Base-by-base conservation (phyloP, 2,797 vertebrate genomes). In the Menidia menidia region DNA sequence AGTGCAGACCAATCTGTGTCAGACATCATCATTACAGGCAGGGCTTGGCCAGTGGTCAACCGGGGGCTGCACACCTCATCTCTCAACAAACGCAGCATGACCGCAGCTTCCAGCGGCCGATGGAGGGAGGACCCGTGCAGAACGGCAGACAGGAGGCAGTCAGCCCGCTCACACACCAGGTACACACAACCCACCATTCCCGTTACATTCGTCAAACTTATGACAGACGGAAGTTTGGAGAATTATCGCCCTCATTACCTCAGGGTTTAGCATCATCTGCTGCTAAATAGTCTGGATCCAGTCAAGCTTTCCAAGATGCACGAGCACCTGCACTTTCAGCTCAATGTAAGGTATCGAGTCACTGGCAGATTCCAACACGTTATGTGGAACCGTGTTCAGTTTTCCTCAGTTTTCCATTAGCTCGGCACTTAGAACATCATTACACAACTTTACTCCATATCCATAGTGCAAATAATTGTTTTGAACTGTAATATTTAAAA, bases 11-110 rank as follows among this genome's bases (percentile, higher is more conserved):
- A 70, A 70, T 35, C 60, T 67, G 35, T 42, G 77, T 76, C 64
- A 76, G 65, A 48, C 68, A 66, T 78, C 80, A 87, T 67, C 58
- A 90, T 71, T 64, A 73, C 32, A 74, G 65, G 60, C 10, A 52
- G 39, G 68, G 82, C 64, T 63, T 68, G 68, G 14, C 11, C 66
- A 42, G 9, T 60, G 63, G 75, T 79, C 80, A 83, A 83, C 76
- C 60, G 67, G 78, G 78, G 66, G 57, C 69, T 85, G 66, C 76
- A 78, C 74, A 91, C 9, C 9, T 89, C 89, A 86, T 85, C 65
- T 73, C 72, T 81, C 84, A 71, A 71, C 82, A 82, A 87, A 87
- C 10, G 59, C 72, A 80, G 78, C 73, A 55, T 75, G 70, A 81
- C 80, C 69, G 43, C 72, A 75, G 58, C 58, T 65, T 43, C 56